Evolutionary conservation across 2,113 vertebrate genomes (phyloP), one percentile per base, ranked within the genome.

Genomic region (Macaca mulatta): DNA sequence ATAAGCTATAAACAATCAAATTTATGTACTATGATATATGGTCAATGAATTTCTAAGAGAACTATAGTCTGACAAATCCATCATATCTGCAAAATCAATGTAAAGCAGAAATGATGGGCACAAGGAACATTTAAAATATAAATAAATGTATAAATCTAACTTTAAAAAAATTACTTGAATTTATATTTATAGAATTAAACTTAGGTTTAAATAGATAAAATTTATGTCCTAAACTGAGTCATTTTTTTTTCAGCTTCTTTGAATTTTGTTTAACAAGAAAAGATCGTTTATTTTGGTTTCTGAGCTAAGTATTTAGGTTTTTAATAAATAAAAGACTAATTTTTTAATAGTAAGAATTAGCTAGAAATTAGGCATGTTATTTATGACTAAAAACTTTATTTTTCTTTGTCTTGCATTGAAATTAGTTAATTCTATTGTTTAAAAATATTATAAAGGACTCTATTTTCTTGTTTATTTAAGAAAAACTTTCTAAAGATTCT

Each of bases 391-490:
- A 85, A 77, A 61, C 10, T 97, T 90, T 57, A 85, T 82, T 69
- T 94, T 95, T 84, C 72, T 61, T 92, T 90, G 45, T 90, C 14
- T 90, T 80, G 23, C 1, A 50, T 23, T 20, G 43, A 95, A 77
- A 72, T 72, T 81, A 88, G 45, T 94, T 30, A 97, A 75, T 89
- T 94, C 57, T 83, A 25, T 57, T 96, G 59, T 91, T 10, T 80
- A 87, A 84, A 88, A 83, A 25, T 50, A 18, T 85, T 57, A 2
- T 55, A 79, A 88, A 74, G 13, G 77, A 64, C 32, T 64, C 16
- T 40, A 72, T 67, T 90, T 90, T 25, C 27, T 91, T 93, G 3
- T 90, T 84, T 38, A 32, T 82, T 80, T 89, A 75, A 75, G 50
- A 57, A 85, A 32, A 90, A 22, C 43, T 77, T 92, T 67, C 70